Conservation (phyloP, 2,113 vertebrate genomes). For the Morphnarchus princeps region DNA sequence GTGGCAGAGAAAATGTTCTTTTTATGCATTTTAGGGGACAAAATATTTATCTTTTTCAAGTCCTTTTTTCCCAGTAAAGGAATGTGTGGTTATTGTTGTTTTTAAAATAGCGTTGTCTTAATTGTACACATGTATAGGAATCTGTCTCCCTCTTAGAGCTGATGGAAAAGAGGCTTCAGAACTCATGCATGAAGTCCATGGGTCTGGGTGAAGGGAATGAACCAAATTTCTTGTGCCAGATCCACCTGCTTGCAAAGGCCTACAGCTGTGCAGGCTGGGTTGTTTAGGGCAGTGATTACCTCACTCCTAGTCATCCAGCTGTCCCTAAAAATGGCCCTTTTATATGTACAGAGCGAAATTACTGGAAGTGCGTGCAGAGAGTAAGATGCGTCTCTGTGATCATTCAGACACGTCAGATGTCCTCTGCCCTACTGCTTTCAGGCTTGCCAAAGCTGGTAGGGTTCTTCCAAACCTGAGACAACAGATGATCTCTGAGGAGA, state of each 20-base stretch:
- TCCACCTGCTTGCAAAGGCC: neutral
- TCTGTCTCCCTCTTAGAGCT: neutral
- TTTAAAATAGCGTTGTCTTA: neutral
- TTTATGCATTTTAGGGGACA: neutral
- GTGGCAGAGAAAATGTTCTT: neutral
- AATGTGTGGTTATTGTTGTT: neutral
- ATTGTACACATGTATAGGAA: neutral
- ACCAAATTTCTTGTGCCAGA: neutral
- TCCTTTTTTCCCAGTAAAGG: neutral
- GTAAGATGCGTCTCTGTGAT: neutral
- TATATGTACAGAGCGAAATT: neutral
- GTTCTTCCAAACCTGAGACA: neutral
- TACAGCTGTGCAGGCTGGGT: neutral
- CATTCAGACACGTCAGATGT: accelerated
- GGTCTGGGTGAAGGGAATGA: neutral
- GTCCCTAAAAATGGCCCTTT: neutral
- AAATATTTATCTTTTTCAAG: neutral
- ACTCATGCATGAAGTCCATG: neutral
- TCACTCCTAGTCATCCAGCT: neutral
- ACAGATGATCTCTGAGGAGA: neutral
- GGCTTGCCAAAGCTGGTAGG: neutral
- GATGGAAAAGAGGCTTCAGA: neutral
- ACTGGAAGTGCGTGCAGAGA: neutral
- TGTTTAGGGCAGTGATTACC: neutral
- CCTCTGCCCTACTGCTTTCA: neutral